phyloP scores from a whole-genome alignment of 2,888 invertebrate species.

The Lamproptera curius region DNA sequence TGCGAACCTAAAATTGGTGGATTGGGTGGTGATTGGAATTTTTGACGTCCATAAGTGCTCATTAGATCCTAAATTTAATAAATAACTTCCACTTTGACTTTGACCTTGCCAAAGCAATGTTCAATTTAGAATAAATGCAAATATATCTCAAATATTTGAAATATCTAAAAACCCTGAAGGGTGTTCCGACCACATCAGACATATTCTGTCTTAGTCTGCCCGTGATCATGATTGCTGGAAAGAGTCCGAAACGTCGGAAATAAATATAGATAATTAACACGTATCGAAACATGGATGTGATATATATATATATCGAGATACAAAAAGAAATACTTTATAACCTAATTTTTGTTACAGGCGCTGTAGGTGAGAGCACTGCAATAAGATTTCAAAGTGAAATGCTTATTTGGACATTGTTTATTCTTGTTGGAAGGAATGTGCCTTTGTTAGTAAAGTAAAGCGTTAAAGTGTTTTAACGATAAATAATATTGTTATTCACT shows the following conservation, averaged over 20 bases:
- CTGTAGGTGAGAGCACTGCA: constrained; percentile 48
- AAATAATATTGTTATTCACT: too few relatives aligned
- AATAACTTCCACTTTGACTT: too few relatives aligned
- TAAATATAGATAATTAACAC: too few relatives aligned
- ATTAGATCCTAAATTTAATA: too few relatives aligned
- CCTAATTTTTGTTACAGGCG: constrained; percentile 42
- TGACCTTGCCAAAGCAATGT: too few relatives aligned
- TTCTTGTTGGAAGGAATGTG: constrained; percentile 52
- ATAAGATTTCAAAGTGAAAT: constrained; percentile 38
- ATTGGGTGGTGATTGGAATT: too few relatives aligned
- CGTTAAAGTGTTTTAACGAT: too few relatives aligned
- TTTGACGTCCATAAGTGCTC: too few relatives aligned
- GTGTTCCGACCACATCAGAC: neutral
- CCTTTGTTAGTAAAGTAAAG: constrained; percentile 43
- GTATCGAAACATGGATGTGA: neutral
- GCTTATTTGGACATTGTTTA: constrained; percentile 48
- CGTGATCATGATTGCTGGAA: too few relatives aligned
- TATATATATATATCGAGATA: neutral
- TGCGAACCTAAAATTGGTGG: too few relatives aligned
- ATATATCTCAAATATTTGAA: neutral
- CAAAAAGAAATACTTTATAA: neutral
- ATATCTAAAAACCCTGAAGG: neutral
- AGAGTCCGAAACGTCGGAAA: too few relatives aligned
- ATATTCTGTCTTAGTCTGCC: too few relatives aligned
- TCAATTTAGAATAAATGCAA: neutral